Evolutionary conservation across 2,797 vertebrate species (phyloP).

Genomic region (Molothrus aeneus): DNA sequence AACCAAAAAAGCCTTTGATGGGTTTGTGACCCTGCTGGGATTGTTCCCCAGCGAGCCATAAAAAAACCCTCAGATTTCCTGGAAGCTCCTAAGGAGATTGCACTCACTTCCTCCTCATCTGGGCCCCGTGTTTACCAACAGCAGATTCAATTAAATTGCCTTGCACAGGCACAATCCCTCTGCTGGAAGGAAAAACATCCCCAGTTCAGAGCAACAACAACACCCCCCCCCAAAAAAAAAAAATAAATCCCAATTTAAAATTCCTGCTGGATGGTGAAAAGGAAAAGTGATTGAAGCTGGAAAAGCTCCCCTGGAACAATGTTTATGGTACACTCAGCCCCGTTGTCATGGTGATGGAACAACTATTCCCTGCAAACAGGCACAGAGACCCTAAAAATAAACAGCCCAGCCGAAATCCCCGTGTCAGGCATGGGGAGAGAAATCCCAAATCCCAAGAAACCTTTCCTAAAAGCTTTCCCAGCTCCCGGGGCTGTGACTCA

Average conservation of each 20-base stretch:
- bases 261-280: fast-evolving
- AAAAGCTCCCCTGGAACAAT: constrained; percentile 42
- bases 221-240: background rate
- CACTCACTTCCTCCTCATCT: background rate
- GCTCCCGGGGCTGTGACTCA: too few relatives aligned
- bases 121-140: background rate
- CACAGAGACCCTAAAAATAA: constrained; percentile 57
- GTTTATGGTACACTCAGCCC: constrained; percentile 63
- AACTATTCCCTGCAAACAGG: constrained; percentile 63
- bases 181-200: background rate
- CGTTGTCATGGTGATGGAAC: constrained; percentile 64
- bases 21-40: background rate
- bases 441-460: background rate
- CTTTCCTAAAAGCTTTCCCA: too few relatives aligned
- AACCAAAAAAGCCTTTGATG: background rate
- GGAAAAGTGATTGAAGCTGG: constrained; percentile 18
- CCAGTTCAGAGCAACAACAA: fast-evolving
- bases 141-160: background rate
- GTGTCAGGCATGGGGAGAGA: background rate
- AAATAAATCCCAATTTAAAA: background rate
- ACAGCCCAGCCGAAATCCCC: background rate
- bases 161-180: fast-evolving
- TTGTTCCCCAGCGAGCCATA: background rate
- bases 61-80: background rate
- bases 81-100: background rate